A percentile compares a stretch with the other conserved stretches of the same genome.
Conservation (phyloP, 2,888 invertebrate species). For the Aphodius sticticus region DNA sequence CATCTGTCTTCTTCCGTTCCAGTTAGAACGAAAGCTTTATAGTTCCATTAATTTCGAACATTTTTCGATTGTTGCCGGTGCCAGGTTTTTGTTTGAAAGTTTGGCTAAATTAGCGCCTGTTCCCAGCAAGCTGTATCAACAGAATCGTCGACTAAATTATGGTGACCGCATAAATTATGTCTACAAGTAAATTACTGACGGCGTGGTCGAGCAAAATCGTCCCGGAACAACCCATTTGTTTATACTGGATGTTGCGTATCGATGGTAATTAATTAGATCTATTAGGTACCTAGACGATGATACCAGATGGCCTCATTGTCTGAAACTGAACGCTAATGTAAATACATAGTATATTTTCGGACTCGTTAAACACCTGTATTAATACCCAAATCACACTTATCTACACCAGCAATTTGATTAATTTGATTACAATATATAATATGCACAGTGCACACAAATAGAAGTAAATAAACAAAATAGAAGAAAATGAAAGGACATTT, state of each 20-base stretch:
- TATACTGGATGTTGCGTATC: slow-evolving; percentile 9
- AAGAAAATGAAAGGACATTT: too few relatives aligned
- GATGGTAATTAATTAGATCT: slow-evolving; percentile 24
- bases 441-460: too few relatives aligned
- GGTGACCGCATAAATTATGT: slow-evolving; percentile 4
- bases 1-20: not conserved
- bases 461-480: too few relatives aligned
- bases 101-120: not conserved
- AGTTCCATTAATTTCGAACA: not conserved
- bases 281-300: slow-evolving; percentile 24
- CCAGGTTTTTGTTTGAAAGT: not conserved
- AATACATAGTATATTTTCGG: not conserved
- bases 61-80: not conserved
- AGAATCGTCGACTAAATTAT: not conserved
- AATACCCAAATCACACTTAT: not conserved
- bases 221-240: slow-evolving; percentile 15
- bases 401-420: too few relatives aligned
- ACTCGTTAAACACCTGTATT: not conserved
- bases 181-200: slow-evolving; percentile 16
- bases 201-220: not conserved
- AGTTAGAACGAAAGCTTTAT: not conserved
- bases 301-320: slow-evolving; percentile 15
- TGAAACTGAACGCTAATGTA: not conserved
- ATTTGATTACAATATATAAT: too few relatives aligned
- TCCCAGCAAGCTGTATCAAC: not conserved